Base-by-base conservation (phyloP, 2,888 invertebrate species). In the Drosophila seclusa region DNA sequence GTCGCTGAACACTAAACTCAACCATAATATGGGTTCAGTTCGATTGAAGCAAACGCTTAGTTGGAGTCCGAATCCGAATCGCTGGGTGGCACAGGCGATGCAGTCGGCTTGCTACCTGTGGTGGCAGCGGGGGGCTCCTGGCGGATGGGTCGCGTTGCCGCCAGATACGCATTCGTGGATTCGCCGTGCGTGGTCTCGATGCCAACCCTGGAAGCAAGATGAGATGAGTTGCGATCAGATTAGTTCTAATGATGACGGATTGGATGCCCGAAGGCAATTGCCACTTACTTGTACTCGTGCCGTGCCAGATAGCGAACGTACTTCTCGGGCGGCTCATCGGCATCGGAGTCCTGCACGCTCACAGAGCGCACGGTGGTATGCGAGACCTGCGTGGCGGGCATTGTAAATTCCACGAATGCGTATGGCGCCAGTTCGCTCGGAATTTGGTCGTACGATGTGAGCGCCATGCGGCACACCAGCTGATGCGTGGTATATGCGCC, bases 401-500 rank as follows among this genome's bases (percentile, higher is more conserved):
- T 99, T 55, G 98, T 99, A 94, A 99, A 99, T 94, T 99, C 99
- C 38, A 99, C 98, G 92, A 95, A 95, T 84, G 97, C 97, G 93
- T 95, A 96, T 82, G 96, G 96, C 73, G 98, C 96, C 92, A 99
- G 95, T 93, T 97, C 96, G 78, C 98, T 98, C 32, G 99, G 99
- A 91, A 99, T 96, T 94, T 99, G 97, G 94, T 99, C 99, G 94
- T 98, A 99, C 55, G 98, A 98, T 29, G 99, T 99, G 80, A 99
- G 95, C 74, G 98, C 98, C 95, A 99, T 96, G 74, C 97, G 96
- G 91, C 98, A 98, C 76, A 97, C 97, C 94, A 99, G 95, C 92
- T 98, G 96, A 94, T 99, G 99, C 27, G 97, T 98, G 75, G 99
- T 99, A 94, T 99, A 99, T 29, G 99, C 99, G 63, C 98, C 98